Percentiles rank a stretch among this genome's conserved stretches.
Conservation (phyloP, 2,888 invertebrate genomes). For the Microctonus hyperodae region DNA sequence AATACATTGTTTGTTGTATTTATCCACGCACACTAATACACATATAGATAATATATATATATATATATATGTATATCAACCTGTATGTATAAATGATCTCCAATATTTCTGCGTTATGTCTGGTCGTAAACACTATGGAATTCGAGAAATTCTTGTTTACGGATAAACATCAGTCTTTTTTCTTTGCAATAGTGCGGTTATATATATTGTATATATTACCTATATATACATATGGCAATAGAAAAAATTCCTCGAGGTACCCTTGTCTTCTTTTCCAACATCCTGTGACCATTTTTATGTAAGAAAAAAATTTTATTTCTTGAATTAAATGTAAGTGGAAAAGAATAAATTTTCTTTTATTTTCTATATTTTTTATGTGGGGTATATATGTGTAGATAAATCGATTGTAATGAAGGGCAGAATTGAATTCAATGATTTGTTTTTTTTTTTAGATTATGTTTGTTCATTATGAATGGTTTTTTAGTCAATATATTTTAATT, state of each 20-base stretch:
- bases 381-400: too few relatives aligned
- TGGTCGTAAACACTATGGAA: constrained; percentile 16
- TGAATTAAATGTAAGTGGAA: too few relatives aligned
- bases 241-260: not conserved
- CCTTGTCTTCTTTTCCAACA: not conserved
- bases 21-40: too few relatives aligned
- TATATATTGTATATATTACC: not conserved
- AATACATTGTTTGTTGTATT: constrained; percentile 5
- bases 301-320: too few relatives aligned
- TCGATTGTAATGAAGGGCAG: not conserved
- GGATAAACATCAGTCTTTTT: constrained; percentile 20
- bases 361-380: too few relatives aligned
- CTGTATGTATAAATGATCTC: constrained; percentile 10
- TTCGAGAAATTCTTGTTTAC: constrained; percentile 19
- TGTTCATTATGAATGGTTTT: not conserved
- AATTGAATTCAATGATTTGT: not conserved
- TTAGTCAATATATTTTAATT: not conserved
- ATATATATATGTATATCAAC: not conserved
- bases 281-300: not conserved
- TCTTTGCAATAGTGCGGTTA: not conserved
- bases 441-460: too few relatives aligned
- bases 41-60: too few relatives aligned
- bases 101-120: constrained; percentile 4
- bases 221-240: not conserved
- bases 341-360: too few relatives aligned